Evolutionary conservation across 1,140 invertebrate genomes (phyloP), one percentile per base, ranked within the genome.

Genomic region (Drosophila lacteicornis): DNA sequence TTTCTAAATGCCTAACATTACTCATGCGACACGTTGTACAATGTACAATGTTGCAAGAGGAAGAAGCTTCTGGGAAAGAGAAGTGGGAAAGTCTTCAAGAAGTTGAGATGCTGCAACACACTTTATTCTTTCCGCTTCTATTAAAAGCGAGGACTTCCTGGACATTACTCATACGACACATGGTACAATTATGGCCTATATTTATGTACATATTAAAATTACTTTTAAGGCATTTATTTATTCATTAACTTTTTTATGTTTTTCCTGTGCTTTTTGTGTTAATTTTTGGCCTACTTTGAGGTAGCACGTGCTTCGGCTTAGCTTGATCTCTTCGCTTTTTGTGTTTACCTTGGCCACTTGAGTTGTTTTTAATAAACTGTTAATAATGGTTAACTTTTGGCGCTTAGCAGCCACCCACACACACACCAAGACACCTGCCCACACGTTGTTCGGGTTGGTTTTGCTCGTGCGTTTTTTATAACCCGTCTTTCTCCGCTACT

Each of bases 301-400:
- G 36, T 25, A 53, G 70, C 83, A 88, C 83, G 83, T 88, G 83
- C 76, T 65, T 61, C 38, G 51, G 65, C 80, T 86, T 73, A 82
- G 53, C 45, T 42, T 57, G 38, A 65, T 66, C 56, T 47, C 30
- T 67, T 77, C 6, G 67, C 67, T 63, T 68, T 74, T 70, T 74
- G 62, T 55, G 50, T 73, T 73, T 71, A 51, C 67, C 53, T 43
- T 76, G 73, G 63, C 50, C 53, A 58, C 53, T 66, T 75, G 38
- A 57, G 49, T 49, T 76, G 61, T 71, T 71, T 75, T 65, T 71
- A 50, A 74, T 78, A 67, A 88, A 66, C 85, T 80, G 83, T 85
- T 87, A 68, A 79, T 87, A 85, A 82, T 79, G 81, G 61, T 61
- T 56, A 49, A 60, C 25, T 84, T 70, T 84, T 87, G 70, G 75